Evolutionary conservation across 2,113 vertebrate species (phyloP).

Genomic region (Polypterus senegalus): DNA sequence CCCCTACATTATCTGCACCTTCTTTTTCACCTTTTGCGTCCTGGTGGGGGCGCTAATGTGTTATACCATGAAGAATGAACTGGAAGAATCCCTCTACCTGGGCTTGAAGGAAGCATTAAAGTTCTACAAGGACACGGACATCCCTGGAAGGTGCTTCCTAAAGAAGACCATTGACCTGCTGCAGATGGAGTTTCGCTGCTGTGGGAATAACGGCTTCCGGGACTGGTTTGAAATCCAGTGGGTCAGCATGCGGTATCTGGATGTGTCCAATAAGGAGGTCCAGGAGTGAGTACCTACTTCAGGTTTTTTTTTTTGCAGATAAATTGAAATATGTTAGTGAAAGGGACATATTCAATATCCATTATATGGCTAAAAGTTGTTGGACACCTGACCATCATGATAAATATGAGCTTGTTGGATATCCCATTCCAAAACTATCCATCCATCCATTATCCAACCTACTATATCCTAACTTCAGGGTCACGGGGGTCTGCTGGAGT

Average conservation of each 20-base stretch:
- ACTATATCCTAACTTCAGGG: too few relatives aligned
- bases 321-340: too few relatives aligned
- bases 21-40: slow-evolving; percentile 73
- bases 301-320: too few relatives aligned
- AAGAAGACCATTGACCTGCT: slow-evolving; percentile 67
- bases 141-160: slow-evolving; percentile 69
- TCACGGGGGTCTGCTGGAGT: too few relatives aligned
- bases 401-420: too few relatives aligned
- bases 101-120: slow-evolving; percentile 62
- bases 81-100: slow-evolving; percentile 60
- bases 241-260: slow-evolving; percentile 70
- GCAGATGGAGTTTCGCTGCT: slow-evolving; percentile 70
- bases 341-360: too few relatives aligned
- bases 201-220: slow-evolving; percentile 66
- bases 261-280: slow-evolving; percentile 65
- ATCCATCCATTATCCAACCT: too few relatives aligned
- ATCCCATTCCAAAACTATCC: too few relatives aligned
- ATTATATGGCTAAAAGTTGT: too few relatives aligned
- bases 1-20: slow-evolving; percentile 69
- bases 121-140: slow-evolving; percentile 75
- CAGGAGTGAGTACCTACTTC: slow-evolving; percentile 54
- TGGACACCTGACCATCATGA: too few relatives aligned
- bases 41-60: slow-evolving; percentile 70
- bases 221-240: slow-evolving; percentile 85
- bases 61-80: slow-evolving; percentile 60